Percentiles rank a stretch among this genome's conserved stretches.
Conservation (phyloP, 2,888 invertebrate species). For the Rotaria sp. region DNA sequence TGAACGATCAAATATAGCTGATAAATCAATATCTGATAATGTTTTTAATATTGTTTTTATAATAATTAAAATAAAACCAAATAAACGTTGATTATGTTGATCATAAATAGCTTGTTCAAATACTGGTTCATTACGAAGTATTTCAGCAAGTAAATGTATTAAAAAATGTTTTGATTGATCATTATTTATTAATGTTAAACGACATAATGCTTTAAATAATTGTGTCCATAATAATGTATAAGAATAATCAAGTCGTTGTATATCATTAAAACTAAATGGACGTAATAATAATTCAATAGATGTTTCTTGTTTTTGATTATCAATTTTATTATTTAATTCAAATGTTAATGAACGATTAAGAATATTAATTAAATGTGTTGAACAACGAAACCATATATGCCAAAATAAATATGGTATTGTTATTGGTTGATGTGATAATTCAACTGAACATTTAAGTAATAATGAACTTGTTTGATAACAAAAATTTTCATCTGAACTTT, state of each 20-base stretch:
- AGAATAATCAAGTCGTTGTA: constrained; percentile 13
- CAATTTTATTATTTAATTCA: not conserved
- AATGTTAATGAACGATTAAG: constrained; percentile 11
- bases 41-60: not conserved
- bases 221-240: constrained; percentile 14
- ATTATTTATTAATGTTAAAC: not conserved
- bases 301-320: constrained; percentile 14
- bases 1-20: not conserved
- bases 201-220: constrained; percentile 25
- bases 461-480: constrained; percentile 17
- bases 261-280: not conserved
- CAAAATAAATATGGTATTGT: not conserved
- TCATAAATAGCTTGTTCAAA: not conserved
- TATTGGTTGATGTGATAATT: not conserved
- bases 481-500: constrained; percentile 17
- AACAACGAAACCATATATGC: constrained; percentile 16
- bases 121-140: not conserved
- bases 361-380: not conserved
- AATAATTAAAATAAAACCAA: not conserved
- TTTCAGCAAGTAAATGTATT: constrained; percentile 5
- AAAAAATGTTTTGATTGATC: not conserved
- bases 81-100: not conserved
- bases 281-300: not conserved
- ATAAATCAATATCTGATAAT: not conserved
- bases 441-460: not conserved